phyloP scores from a whole-genome alignment of 2,888 invertebrate genomes.

The Torymus tubicola region DNA sequence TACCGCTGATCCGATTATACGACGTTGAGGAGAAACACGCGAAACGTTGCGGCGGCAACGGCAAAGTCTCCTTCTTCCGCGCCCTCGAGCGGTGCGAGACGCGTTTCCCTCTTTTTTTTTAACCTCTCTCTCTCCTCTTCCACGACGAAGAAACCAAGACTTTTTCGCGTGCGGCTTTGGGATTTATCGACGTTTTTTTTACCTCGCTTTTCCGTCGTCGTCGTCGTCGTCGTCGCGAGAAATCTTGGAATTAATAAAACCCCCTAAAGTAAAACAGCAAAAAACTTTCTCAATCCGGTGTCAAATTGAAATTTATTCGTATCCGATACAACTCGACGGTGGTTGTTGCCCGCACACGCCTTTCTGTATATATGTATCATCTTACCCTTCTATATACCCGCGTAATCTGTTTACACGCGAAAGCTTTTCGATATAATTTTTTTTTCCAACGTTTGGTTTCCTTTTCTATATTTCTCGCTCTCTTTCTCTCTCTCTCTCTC shows the following conservation, averaged over 20 bases:
- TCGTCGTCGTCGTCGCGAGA: constrained; percentile 25
- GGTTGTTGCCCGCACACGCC: no score
- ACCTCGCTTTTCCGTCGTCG: constrained; percentile 33
- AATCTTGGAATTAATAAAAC: constrained; percentile 56
- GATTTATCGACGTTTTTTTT: constrained; percentile 57
- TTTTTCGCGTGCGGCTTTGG: constrained; percentile 51
- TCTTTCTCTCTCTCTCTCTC: no score
- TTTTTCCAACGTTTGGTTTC: background rate
- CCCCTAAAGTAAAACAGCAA: constrained; percentile 47
- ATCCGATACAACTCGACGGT: constrained; percentile 25
- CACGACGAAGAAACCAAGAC: constrained; percentile 40
- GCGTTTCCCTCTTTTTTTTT: constrained; percentile 30
- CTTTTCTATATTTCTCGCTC: no score
- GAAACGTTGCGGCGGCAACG: constrained; percentile 29
- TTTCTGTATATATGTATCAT: no score
- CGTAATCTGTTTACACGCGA: constrained; percentile 22
- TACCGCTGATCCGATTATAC: constrained; percentile 64
- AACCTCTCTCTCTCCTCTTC: constrained; percentile 6
- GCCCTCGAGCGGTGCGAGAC: constrained; percentile 55
- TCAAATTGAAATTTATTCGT: constrained; percentile 54
- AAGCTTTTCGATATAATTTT: constrained; percentile 33
- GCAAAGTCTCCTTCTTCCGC: constrained; percentile 41
- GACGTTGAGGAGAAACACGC: constrained; percentile 59
- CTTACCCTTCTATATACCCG: no score
- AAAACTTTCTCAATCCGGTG: constrained; percentile 52